These are phyloP conservation scores for Aphelocoma coerulescens DNA, from an alignment of 2,113 vertebrate genomes.

Conservation along the genomic window DNA sequence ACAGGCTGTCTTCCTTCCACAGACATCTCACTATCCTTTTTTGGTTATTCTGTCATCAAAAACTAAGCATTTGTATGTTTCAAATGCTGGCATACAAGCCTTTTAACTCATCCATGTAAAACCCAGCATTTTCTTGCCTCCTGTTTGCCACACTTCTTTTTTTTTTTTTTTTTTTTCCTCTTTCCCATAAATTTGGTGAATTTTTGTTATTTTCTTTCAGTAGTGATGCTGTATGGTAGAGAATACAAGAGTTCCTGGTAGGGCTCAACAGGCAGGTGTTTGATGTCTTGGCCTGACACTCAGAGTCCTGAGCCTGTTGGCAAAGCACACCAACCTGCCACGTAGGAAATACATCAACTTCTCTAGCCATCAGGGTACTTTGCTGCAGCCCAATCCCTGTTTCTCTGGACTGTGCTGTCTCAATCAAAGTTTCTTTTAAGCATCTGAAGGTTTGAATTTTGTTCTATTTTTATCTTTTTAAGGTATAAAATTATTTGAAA, in stretches of 20 bases:
- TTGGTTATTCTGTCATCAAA: background rate
- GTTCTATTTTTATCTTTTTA: background rate
- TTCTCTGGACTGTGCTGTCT: background rate
- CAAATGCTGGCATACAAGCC: background rate
- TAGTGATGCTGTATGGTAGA: background rate
- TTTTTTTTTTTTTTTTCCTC: background rate
- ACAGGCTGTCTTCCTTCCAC: background rate
- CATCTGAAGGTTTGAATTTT: background rate
- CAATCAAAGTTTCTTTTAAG: background rate
- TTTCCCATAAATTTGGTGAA: background rate
- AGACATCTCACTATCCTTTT: background rate
- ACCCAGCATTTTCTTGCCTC: background rate
- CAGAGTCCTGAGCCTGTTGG: background rate
- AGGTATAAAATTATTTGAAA: background rate
- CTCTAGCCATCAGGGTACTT: accelerated
- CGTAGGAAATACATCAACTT: background rate
- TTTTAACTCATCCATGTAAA: background rate
- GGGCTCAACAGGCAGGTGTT: background rate
- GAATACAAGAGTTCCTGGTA: background rate
- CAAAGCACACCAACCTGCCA: background rate
- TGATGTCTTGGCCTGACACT: background rate
- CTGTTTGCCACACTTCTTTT: background rate
- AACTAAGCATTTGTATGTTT: background rate
- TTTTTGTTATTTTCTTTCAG: background rate
- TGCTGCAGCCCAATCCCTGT: background rate